Base-by-base conservation (phyloP, 37 sponge, comb jelly and placozoan species). In the Amphimedon queenslandica region DNA sequence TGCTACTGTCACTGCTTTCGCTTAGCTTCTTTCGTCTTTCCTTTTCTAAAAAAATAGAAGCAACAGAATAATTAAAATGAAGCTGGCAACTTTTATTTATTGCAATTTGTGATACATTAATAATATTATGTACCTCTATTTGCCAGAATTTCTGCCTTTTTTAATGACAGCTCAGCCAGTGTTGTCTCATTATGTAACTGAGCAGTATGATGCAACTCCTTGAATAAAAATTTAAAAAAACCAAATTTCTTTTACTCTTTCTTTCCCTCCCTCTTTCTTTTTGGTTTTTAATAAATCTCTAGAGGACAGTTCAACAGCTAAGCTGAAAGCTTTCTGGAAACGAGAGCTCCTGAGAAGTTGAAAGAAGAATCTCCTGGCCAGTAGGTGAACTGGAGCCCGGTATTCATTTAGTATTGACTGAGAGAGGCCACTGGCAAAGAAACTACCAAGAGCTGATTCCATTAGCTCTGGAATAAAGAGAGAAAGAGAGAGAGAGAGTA, bases 151-250 rank as follows among this genome's bases (percentile, higher is more conserved):
- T 83, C 68, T 0, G 90, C 90, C 24, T 43, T 72, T 31, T 77
- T 57, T 31, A 57, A 72, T 3, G 85, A 76, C 11, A 25, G n/a
- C 57, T 79, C 79, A 38, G 90, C 84, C 23, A 89, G 35, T 0
- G 33, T 40, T 24, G 39, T 21, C 29, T 84, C 77, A 63, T 66
- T 73, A 30, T 37, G 32, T 4, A 70, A 66, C 29, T 66, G 1
- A 37, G 90, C 90, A 13, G 63, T 25, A 51, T 80, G 84, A 58
- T 89, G 85, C 0, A 89, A 38, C 37, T 84, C 85, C 90, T 89
- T 23, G 1, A 63, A 69, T n/a, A 4, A 33, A 10, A 37, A n/a
- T n/a, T n/a, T n/a, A n/a, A n/a, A n/a, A n/a, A n/a, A n/a, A n/a
- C n/a, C n/a, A n/a, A n/a, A n/a, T n/a, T n/a, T n/a, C n/a, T n/a